Conservation (phyloP, 2,797 vertebrate genomes). For the Malacoctenus gilli region DNA sequence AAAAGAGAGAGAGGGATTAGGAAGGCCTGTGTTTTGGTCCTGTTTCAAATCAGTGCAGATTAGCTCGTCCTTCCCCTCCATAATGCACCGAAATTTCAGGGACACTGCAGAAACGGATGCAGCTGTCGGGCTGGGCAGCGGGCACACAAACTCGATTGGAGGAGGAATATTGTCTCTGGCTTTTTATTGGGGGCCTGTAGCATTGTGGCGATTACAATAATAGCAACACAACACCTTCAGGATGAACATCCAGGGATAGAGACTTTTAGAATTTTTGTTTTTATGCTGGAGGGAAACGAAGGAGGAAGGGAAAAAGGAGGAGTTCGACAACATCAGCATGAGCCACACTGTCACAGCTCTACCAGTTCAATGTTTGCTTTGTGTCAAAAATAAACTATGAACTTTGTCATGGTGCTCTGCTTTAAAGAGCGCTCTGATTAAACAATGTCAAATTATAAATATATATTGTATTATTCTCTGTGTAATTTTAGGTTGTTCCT, state of each 20-base stretch:
- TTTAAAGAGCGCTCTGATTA: too few relatives aligned
- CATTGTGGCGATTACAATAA: slow-evolving; percentile 69
- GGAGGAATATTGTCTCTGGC: slow-evolving; percentile 73
- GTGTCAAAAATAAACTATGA: too few relatives aligned
- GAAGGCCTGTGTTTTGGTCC: slow-evolving; percentile 77
- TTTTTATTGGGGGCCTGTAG: slow-evolving; percentile 74
- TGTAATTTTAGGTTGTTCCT: too few relatives aligned
- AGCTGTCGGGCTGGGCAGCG: slow-evolving; percentile 58
- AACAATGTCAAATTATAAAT: too few relatives aligned
- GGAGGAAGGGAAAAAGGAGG: slow-evolving; percentile 30
- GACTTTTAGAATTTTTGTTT: too few relatives aligned
- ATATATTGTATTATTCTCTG: too few relatives aligned
- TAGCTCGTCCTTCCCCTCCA: slow-evolving; percentile 77
- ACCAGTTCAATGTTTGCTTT: too few relatives aligned
- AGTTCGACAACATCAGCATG: background rate
- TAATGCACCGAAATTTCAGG: slow-evolving; percentile 72
- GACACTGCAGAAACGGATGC: slow-evolving; percentile 62
- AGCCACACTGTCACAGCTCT: too few relatives aligned
- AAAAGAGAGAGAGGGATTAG: slow-evolving; percentile 78
- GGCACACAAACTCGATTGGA: slow-evolving; percentile 65
- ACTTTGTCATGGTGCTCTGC: too few relatives aligned
- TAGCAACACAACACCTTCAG: slow-evolving; percentile 61
- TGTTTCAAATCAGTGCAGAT: slow-evolving; percentile 84
- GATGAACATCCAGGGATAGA: slow-evolving; percentile 57
- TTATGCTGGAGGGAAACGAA: slow-evolving; percentile 23